Evolutionary conservation across 2,888 invertebrate species (phyloP).

Genomic region (Polyommatus icarus): DNA sequence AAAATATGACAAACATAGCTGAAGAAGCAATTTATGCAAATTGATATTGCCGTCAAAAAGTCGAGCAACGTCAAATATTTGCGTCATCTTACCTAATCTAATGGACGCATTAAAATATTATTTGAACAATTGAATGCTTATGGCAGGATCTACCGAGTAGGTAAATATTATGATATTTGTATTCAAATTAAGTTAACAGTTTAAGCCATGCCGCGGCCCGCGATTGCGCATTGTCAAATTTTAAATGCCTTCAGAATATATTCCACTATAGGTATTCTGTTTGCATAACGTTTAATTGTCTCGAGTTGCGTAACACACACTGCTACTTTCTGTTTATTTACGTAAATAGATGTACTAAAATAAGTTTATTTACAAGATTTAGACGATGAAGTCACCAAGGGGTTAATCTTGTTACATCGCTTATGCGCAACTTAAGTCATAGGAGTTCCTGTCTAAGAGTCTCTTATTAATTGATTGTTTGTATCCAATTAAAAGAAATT

Average conservation of each 20-base stretch:
- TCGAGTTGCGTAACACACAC: not conserved
- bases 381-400: not conserved
- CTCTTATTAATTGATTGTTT: not conserved
- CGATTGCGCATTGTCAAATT: slow-evolving; percentile 22
- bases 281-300: slow-evolving; percentile 27
- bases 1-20: not conserved
- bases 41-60: not conserved
- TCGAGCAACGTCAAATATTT: not conserved
- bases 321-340: slow-evolving; percentile 28
- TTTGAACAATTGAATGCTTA: slow-evolving; percentile 18
- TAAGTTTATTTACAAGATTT: slow-evolving; percentile 20
- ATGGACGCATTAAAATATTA: slow-evolving; percentile 16
- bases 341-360: slow-evolving; percentile 21
- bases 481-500: slow-evolving; percentile 1
- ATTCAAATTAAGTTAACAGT: slow-evolving; percentile 17
- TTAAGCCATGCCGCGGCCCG: not conserved
- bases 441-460: not conserved
- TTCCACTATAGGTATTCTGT: not conserved
- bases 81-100: not conserved
- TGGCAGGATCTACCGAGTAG: not conserved
- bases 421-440: not conserved
- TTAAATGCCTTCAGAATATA: not conserved
- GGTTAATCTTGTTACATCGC: slow-evolving; percentile 9
- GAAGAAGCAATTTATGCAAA: slow-evolving; percentile 6
- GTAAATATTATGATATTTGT: slow-evolving; percentile 8